These are phyloP conservation scores for Chrysolina haemoptera DNA, from an alignment of 2,888 invertebrate genomes.

Conservation along the genomic window DNA sequence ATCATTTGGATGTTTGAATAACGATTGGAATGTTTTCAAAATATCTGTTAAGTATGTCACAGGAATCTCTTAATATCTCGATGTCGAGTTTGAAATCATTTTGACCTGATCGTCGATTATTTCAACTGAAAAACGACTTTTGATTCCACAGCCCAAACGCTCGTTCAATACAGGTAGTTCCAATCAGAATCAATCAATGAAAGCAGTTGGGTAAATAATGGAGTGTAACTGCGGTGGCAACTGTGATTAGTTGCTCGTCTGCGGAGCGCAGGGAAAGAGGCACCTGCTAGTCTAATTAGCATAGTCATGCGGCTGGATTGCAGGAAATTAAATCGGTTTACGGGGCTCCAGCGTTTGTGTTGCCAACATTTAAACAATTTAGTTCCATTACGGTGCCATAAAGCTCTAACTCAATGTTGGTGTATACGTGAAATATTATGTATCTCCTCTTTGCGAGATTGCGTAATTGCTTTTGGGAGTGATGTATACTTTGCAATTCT, in stretches of 20 bases:
- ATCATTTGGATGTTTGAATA: too few species aligned
- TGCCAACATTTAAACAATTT: slow-evolving; percentile 69
- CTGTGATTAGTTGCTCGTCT: slow-evolving; percentile 67
- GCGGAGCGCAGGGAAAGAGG: slow-evolving; percentile 54
- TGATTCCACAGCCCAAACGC: slow-evolving; percentile 17
- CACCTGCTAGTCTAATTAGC: slow-evolving; percentile 71
- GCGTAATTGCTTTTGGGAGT: slow-evolving; percentile 43
- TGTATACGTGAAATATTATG: slow-evolving; percentile 40
- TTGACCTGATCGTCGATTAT: not conserved
- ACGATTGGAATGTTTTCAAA: too few species aligned
- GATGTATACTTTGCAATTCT: slow-evolving; percentile 47
- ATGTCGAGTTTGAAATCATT: not conserved
- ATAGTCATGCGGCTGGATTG: slow-evolving; percentile 67
- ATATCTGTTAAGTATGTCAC: too few species aligned
- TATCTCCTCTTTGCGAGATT: slow-evolving; percentile 47
- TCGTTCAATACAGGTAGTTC: slow-evolving; percentile 51
- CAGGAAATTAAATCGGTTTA: slow-evolving; percentile 69
- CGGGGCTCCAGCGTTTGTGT: slow-evolving; percentile 67
- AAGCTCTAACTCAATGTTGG: slow-evolving; percentile 48
- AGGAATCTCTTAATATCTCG: too few species aligned
- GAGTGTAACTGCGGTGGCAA: slow-evolving; percentile 68
- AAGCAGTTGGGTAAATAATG: slow-evolving; percentile 68
- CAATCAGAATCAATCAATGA: slow-evolving; percentile 61
- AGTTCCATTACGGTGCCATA: slow-evolving; percentile 65
- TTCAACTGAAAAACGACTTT: slow-evolving; percentile 10